phyloP scores from a whole-genome alignment of 2,888 invertebrate genomes.

The Seira musarum region DNA sequence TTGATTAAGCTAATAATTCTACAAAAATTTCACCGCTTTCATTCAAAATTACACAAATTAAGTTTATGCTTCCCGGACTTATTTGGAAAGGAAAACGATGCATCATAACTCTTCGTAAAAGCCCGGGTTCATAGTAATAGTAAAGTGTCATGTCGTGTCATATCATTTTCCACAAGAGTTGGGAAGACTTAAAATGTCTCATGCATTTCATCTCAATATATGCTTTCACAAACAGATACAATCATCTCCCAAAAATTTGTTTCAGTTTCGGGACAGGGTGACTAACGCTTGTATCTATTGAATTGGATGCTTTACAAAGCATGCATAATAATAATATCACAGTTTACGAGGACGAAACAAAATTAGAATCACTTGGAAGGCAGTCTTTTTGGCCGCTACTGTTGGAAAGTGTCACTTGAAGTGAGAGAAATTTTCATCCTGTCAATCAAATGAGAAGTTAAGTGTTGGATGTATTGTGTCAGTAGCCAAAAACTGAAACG shows the following conservation, averaged over 20 bases:
- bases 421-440: constrained; percentile 62
- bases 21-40: neutral
- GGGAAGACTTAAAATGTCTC: neutral
- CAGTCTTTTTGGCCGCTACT: neutral
- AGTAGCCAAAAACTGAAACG: no score
- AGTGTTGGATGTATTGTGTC: constrained; percentile 26
- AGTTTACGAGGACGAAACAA: no score
- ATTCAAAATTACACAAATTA: neutral
- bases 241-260: neutral
- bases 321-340: neutral
- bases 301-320: neutral
- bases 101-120: neutral
- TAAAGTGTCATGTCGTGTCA: constrained; percentile 25
- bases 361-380: no score
- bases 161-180: constrained; percentile 32
- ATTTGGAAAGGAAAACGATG: neutral
- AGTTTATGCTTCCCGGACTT: neutral
- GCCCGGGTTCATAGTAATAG: neutral
- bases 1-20: constrained; percentile 15
- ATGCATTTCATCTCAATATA: neutral
- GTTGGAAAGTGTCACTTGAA: constrained; percentile 41
- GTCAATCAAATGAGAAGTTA: constrained; percentile 65
- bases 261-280: no score
- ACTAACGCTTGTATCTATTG: neutral
- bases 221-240: neutral